A percentile compares a stretch with the other conserved stretches of the same genome.
phyloP scores from a whole-genome alignment of 2,888 invertebrate species.

The Lottia gigantea region DNA sequence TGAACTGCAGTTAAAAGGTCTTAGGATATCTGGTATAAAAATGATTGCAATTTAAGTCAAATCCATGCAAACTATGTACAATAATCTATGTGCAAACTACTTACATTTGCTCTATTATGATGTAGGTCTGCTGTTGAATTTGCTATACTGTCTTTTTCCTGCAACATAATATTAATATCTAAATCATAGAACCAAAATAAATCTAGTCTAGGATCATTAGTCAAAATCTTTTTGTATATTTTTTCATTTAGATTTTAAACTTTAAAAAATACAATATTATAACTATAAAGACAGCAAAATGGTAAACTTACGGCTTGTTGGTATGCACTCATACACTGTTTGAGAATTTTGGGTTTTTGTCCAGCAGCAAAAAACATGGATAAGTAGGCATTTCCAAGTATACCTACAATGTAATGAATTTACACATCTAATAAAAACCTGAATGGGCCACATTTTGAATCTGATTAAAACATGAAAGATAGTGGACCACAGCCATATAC shows the following conservation, averaged over 20 bases:
- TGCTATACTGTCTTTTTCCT: conserved; percentile 79
- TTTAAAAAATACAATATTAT: no score
- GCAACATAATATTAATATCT: conserved; percentile 35
- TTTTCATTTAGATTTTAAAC: no score
- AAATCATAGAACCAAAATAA: background rate
- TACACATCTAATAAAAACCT: no score
- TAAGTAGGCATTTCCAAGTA: conserved; percentile 86
- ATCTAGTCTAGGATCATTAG: background rate
- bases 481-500: no score
- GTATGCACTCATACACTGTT: conserved; percentile 83
- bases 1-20: no score
- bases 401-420: conserved; percentile 58
- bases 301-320: conserved; percentile 78
- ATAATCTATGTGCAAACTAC: conserved; percentile 50
- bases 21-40: no score
- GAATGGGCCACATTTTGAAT: no score
- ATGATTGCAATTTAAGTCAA: no score
- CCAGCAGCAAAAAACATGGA: conserved; percentile 81
- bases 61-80: no score
- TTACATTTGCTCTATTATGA: conserved; percentile 86
- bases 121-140: conserved; percentile 82
- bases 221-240: no score
- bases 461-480: no score
- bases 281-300: background rate
- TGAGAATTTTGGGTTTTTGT: conserved; percentile 79